Evolutionary conservation across 2,888 invertebrate genomes (phyloP).

Genomic region (Leucania comma): DNA sequence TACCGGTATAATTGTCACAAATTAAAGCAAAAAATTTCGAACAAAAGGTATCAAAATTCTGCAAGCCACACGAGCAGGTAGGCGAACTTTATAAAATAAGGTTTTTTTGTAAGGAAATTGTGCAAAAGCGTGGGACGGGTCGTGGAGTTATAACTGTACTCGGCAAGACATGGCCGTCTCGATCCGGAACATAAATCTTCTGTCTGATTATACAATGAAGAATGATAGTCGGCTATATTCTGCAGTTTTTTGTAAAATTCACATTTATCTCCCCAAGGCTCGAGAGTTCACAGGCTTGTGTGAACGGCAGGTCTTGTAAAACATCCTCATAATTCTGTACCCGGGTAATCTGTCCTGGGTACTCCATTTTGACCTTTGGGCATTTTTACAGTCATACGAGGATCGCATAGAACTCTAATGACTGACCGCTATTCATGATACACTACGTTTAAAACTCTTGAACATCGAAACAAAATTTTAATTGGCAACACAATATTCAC

Average conservation of each 20-base stretch:
- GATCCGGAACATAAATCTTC: conserved; percentile 77
- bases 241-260: conserved; percentile 48
- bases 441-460: not conserved
- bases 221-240: conserved; percentile 52
- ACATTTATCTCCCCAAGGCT: conserved; percentile 17
- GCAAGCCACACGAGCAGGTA: conserved; percentile 91
- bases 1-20: conserved; percentile 91
- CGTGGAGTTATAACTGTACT: conserved; percentile 84
- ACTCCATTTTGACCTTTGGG: too few relatives aligned
- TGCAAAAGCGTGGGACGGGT: conserved; percentile 89
- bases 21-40: conserved; percentile 88
- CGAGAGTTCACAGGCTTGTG: conserved; percentile 1
- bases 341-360: too few relatives aligned
- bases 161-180: conserved; percentile 73
- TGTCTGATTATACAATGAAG: conserved; percentile 67
- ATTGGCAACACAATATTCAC: conserved; percentile 66
- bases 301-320: not conserved
- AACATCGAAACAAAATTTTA: conserved; percentile 25
- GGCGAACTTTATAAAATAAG: conserved; percentile 82
- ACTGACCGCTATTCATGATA: too few relatives aligned
- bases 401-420: too few relatives aligned
- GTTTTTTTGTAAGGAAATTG: conserved; percentile 81
- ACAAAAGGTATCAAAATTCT: conserved; percentile 90
- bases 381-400: too few relatives aligned
- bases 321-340: not conserved